Evolutionary conservation across 1,140 invertebrate genomes (phyloP), one percentile per base, ranked within the genome.

Genomic region (Euwallacea fornicatus): DNA sequence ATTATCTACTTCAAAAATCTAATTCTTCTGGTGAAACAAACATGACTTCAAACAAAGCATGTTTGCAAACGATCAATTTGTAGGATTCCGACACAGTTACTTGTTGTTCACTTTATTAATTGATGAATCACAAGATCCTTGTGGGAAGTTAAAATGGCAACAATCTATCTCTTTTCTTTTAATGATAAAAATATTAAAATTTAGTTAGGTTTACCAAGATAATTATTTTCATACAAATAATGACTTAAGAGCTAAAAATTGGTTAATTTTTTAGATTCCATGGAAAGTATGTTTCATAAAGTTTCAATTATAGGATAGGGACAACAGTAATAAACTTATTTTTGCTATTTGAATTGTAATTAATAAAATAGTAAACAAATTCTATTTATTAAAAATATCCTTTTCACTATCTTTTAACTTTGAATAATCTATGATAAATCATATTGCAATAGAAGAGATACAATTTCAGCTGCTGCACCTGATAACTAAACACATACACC

Each of bases 401-500:
- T 58, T 9, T 58, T n/a, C 8, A 21, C 21, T 16, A 58, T 33
- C 8, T 33, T 58, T 16, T 58, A 9, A 58, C 16, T 33, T 16
- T 16, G 21, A 58, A 33, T 58, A 16, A 33, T 16, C 16, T 58
- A 15, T 55, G 7, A 44, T 44, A 56, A 33, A 33, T 33, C 21
- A 33, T 33, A 33, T 33, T 33, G 21, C 21, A 33, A 33, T 33
- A 33, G 4, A 4, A 33, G 21, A 33, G 21, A 33, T 33, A 33
- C 21, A 11, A 42, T 80, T 77, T 10, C 73, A 87, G 85, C 62
- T 88, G 11, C 78, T 85, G 16, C 87, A 89, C 79, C 83, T 86
- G 73, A 75, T 87, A 56, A 78, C 87, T 0, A 87, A 86, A 77
- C 78, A 76, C 9, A 84, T 82, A 68, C 89, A 90, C 77, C 83